Evolutionary conservation across 2,888 invertebrate species (phyloP).

Genomic region (Thecocarcelia acutangulata): DNA sequence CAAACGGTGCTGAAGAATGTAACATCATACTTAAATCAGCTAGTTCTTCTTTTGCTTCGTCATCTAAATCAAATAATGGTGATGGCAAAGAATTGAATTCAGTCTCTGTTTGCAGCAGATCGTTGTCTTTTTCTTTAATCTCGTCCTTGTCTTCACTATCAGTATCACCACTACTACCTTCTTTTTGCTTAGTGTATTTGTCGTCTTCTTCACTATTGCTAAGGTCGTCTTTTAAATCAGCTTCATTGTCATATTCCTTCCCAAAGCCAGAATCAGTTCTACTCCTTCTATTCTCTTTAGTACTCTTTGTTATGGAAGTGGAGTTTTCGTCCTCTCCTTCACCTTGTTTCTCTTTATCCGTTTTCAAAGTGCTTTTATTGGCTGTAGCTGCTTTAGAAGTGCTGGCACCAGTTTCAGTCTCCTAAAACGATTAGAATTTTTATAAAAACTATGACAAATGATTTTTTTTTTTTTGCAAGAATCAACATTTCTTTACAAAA

Average conservation of each 20-base stretch:
- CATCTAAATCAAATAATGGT: constrained; percentile 80
- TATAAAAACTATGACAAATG: neutral
- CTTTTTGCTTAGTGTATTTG: constrained; percentile 32
- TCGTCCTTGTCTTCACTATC: constrained; percentile 60
- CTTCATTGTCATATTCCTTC: constrained; percentile 47
- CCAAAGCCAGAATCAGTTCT: constrained; percentile 31
- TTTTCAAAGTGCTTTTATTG: constrained; percentile 60
- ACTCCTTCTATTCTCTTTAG: constrained; percentile 24
- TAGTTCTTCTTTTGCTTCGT: constrained; percentile 80
- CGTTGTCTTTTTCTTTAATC: constrained; percentile 56
- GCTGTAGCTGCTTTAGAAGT: constrained; percentile 77
- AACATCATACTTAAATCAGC: constrained; percentile 80
- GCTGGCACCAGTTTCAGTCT: constrained; percentile 75
- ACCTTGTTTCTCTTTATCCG: constrained; percentile 50
- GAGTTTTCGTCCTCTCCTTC: constrained; percentile 53
- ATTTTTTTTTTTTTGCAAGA: too few species aligned
- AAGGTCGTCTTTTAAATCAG: constrained; percentile 46
- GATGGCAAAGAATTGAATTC: constrained; percentile 77
- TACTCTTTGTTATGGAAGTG: constrained; percentile 12
- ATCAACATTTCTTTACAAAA: too few species aligned
- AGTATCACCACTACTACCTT: constrained; percentile 11
- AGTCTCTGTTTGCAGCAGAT: constrained; percentile 73
- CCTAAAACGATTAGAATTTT: constrained; percentile 22
- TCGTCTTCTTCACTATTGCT: constrained; percentile 56
- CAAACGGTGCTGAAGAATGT: constrained; percentile 80